These are phyloP conservation scores for Zaprionus vittiger DNA, from an alignment of 1,140 invertebrate species.

Conservation along the genomic window DNA sequence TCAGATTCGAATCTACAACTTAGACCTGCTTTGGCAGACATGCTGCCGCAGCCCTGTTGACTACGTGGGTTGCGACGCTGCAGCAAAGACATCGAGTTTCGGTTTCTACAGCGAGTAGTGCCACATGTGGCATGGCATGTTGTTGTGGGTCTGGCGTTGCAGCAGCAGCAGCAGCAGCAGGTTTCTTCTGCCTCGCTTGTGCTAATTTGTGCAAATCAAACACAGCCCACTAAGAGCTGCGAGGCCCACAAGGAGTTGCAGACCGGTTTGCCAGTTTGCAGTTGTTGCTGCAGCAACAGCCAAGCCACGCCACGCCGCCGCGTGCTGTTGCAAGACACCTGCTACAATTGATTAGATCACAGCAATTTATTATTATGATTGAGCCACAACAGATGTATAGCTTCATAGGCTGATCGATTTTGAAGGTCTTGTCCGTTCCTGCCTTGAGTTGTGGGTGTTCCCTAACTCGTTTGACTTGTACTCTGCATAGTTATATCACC, in stretches of 20 bases:
- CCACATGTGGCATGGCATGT: constrained; percentile 34
- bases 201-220: constrained; percentile 80
- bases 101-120: background rate
- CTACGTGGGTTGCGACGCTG: background rate
- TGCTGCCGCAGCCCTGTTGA: background rate
- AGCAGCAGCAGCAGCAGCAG: constrained; percentile 5
- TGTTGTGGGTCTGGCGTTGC: constrained; percentile 1
- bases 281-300: background rate
- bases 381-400: background rate
- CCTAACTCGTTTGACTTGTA: constrained; percentile 8
- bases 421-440: constrained; percentile 36
- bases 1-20: constrained; percentile 3
- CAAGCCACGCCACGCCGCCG: constrained; percentile 21
- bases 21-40: background rate
- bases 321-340: constrained; percentile 76
- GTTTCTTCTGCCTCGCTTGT: constrained; percentile 49
- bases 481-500: no score
- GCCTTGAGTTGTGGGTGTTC: constrained; percentile 60
- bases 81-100: background rate
- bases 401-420: constrained; percentile 58
- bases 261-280: constrained; percentile 55
- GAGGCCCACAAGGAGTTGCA: constrained; percentile 34
- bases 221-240: constrained; percentile 52
- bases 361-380: constrained; percentile 75
- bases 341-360: constrained; percentile 81